Base-by-base conservation (phyloP, 2,888 invertebrate genomes). In the Melanchra persicariae region DNA sequence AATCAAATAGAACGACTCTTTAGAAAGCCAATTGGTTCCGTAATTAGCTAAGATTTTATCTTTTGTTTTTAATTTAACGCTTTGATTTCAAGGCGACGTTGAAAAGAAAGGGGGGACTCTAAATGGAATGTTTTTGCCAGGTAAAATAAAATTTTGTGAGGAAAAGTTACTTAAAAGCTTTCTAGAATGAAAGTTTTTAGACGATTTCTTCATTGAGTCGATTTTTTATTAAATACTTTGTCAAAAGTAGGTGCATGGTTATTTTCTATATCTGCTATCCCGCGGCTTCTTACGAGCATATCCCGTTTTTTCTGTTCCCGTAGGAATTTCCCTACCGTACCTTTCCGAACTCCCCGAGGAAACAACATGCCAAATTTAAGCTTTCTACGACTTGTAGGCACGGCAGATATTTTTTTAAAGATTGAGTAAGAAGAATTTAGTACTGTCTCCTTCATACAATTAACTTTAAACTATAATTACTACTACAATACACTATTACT, bases 41-140 rank as follows among this genome's bases (percentile, higher is more conserved):
- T 62, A 71, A 74, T 76, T 83, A 71, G 74, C 55, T 71, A 47
- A 26, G 22, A 58, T 52, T 68, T 62, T 66, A 62, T 68, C 65
- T 55, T 67, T n/a, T 60, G 65, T 52, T 59, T 64, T 72, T 40
- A 64, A 58, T 58, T 49, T 49, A n/a, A 34, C 54, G 49, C 51
- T 61, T 63, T 15, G 0, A 43, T 64, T 52, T 54, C 19, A 61
- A 74, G 55, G 77, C 68, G 57, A 68, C 22, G 17, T 40, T 59
- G 37, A 34, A 40, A 59, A 22, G 12, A 26, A 55, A 66, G 15
- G 19, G n/a, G 10, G 24, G 15, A 17, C 0, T 22, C 19, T 45
- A 6, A 57, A 57, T n/a, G 15, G 0, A 10, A 2, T 37, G 34
- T 43, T 67, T 40, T n/a, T 15, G 10, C 1, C 17, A 37, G 26